Conservation (phyloP, 2,113 vertebrate species). For the Puffinus mauretanicus region DNA sequence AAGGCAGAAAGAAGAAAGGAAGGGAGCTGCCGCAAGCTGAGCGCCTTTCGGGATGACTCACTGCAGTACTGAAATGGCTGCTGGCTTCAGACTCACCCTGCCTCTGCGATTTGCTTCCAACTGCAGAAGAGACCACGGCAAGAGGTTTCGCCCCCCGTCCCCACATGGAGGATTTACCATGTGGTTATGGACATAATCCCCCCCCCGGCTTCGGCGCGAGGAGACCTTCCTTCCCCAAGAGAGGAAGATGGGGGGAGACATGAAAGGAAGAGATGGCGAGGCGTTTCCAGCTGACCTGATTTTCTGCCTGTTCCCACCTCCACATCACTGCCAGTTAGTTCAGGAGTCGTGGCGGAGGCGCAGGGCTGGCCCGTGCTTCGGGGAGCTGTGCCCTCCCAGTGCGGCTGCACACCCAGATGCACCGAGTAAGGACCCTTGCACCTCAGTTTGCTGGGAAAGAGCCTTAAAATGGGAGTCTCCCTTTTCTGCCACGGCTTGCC, state of each 20-base stretch:
- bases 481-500: neutral
- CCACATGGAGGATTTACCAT: fast-evolving
- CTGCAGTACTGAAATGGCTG: constrained; percentile 53
- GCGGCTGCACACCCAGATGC: fast-evolving
- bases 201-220: fast-evolving
- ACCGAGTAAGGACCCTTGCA: neutral
- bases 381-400: neutral
- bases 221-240: neutral
- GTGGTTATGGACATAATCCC: neutral
- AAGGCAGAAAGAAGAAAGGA: constrained; percentile 20
- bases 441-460: neutral
- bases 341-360: fast-evolving
- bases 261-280: constrained; percentile 14
- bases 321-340: neutral
- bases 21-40: constrained; percentile 40
- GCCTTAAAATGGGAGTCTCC: neutral
- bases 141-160: neutral
- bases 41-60: constrained; percentile 56
- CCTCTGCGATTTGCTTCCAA: constrained; percentile 4
- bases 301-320: neutral
- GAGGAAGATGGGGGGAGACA: neutral
- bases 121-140: neutral
- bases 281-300: constrained; percentile 65
- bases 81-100: constrained; percentile 50
- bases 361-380: fast-evolving